phyloP scores from a whole-genome alignment of 2,797 vertebrate species.

The Melanotaenia boesemani region DNA sequence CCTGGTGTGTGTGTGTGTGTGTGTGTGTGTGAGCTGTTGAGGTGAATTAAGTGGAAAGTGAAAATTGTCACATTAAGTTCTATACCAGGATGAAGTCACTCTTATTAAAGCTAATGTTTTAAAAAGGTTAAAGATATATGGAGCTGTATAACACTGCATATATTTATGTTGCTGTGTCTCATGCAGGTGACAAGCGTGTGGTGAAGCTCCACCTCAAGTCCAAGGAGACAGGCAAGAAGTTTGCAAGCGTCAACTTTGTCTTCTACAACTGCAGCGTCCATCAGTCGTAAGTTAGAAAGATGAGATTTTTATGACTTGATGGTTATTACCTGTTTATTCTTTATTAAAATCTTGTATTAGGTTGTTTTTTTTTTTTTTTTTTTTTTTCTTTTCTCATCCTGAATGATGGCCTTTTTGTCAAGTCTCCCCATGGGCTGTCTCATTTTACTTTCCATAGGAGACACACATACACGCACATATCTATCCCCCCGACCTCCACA shows the following conservation, averaged over 20 bases:
- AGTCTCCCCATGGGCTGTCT: constrained; percentile 30
- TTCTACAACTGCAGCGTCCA: constrained; percentile 99
- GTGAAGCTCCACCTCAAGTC: constrained; percentile 97
- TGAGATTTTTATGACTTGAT: not conserved
- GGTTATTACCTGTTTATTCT: not conserved
- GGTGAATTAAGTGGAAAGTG: constrained; percentile 40
- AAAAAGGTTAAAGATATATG: not conserved
- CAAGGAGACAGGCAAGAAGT: constrained; percentile 96
- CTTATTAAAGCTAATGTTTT: not conserved
- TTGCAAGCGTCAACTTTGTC: constrained; percentile 94
- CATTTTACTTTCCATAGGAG: constrained; percentile 47
- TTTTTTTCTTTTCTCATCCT: constrained; percentile 8
- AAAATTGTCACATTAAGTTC: not conserved
- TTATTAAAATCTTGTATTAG: not conserved
- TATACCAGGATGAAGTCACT: not conserved
- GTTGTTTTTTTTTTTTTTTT: constrained; percentile 11
- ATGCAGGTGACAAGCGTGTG: constrained; percentile 92
- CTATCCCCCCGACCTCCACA: constrained; percentile 31
- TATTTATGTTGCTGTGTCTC: not conserved
- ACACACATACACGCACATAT: constrained; percentile 31
- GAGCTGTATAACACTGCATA: rapidly evolving
- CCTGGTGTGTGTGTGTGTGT: constrained; percentile 41
- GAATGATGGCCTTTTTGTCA: constrained; percentile 30
- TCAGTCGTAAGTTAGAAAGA: constrained; percentile 90
- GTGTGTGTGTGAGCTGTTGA: constrained; percentile 28